Evolutionary conservation across 2,113 vertebrate genomes (phyloP), one percentile per base, ranked within the genome.

Genomic region (Empidonax alnorum): DNA sequence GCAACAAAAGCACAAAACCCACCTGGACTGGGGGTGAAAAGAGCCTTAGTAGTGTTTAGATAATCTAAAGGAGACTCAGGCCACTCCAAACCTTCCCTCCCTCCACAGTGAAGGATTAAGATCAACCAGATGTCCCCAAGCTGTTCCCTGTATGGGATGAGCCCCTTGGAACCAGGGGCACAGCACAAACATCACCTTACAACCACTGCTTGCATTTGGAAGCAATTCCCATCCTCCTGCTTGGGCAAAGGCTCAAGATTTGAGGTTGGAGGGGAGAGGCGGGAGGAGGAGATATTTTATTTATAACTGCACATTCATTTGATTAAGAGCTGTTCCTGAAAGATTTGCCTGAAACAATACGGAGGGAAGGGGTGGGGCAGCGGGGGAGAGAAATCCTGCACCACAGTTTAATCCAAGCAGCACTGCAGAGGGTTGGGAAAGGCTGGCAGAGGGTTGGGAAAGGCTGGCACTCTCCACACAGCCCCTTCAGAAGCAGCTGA

Each of bases 321-420:
- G 95, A 95, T 95, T 94, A 90, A 96, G 75, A 89, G 85, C 89
- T 35, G 31, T 49, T 84, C 62, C 69, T 56, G 62, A 66, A 76
- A 94, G 72, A 65, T 88, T 81, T 80, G 85, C 89, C 77, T 91
- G 82, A 61, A 76, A 90, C 69, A 65, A 63, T 59, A 14, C 0
- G 2, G 65, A 88, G 93, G 84, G 73, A 95, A 95, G 82, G 74
- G 55, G 59, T 79, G 68, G 58, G 72, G 53, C n/a, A 73, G 73
- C 2, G 1, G 28, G 61, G 76, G 47, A 53, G 27, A 79, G 93
- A 30, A 84, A 46, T 68, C 66, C 5, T 2, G 41, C 41, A 6
- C 12, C 44, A 15, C 8, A 2, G 17, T 50, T 65, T 35, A 37
- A 93, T 69, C 46, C 78, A 24, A 46, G 69, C 6, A 67, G 75